Conservation (phyloP, 2,888 invertebrate species). For the Bombylius major region DNA sequence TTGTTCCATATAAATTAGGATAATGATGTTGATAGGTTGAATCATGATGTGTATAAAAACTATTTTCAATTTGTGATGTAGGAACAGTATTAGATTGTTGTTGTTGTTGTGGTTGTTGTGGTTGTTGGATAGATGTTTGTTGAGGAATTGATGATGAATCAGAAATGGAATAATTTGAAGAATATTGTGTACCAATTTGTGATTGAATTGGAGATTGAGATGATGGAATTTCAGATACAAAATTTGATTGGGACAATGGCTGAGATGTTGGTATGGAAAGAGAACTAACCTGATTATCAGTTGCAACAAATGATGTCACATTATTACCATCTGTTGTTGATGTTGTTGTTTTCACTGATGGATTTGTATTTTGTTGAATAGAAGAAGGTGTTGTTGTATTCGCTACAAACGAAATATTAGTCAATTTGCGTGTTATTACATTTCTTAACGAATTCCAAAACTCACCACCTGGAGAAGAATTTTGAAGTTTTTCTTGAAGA, state of each 20-base stretch:
- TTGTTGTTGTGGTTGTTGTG: no score
- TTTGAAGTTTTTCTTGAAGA: background rate
- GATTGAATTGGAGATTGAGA: background rate
- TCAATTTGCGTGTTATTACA: background rate
- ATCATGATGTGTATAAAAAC: conserved; percentile 1
- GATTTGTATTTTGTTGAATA: background rate
- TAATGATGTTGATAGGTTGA: conserved; percentile 5
- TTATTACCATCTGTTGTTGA: background rate
- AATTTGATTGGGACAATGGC: background rate
- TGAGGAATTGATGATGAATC: background rate
- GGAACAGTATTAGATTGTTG: background rate
- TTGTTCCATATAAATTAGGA: conserved; percentile 6
- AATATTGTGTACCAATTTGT: background rate
- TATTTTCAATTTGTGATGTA: background rate
- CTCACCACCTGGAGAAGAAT: background rate
- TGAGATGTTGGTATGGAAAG: background rate
- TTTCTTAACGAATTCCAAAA: background rate
- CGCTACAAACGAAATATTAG: background rate
- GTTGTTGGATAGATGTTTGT: background rate
- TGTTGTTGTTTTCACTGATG: background rate
- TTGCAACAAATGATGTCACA: background rate
- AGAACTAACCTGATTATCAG: background rate
- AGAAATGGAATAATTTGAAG: background rate
- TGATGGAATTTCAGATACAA: no score
- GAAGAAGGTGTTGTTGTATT: background rate